phyloP scores from a whole-genome alignment of 2,888 invertebrate species.

The Polyommatus iphigenia region DNA sequence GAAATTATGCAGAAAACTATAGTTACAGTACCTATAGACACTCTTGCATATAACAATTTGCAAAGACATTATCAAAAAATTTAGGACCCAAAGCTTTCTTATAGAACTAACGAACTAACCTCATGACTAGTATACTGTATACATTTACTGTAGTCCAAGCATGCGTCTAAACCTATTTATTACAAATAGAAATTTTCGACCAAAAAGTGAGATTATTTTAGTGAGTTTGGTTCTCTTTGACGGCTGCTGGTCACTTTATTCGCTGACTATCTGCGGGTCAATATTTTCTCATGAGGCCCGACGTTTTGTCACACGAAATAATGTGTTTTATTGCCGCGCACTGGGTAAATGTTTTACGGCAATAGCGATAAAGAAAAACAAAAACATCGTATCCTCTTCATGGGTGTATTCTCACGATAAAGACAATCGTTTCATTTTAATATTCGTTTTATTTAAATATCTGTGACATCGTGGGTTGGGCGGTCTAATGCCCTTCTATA shows the following conservation, averaged over 20 bases:
- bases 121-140: background rate
- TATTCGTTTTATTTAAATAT: conserved; percentile 44
- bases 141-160: background rate
- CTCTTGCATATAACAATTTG: too few relatives aligned
- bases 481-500: conserved; percentile 7
- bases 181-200: background rate
- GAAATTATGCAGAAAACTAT: background rate
- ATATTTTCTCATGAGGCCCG: conserved; percentile 78
- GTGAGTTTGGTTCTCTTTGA: conserved; percentile 25
- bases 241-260: conserved; percentile 59
- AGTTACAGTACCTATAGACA: too few relatives aligned
- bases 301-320: conserved; percentile 80
- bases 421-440: conserved; percentile 69
- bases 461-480: conserved; percentile 14
- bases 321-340: conserved; percentile 71
- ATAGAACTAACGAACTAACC: background rate
- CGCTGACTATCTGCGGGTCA: conserved; percentile 78
- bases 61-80: too few relatives aligned
- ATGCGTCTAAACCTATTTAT: background rate
- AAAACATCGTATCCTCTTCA: conserved; percentile 71
- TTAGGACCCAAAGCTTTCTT: background rate
- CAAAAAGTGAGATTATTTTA: background rate
- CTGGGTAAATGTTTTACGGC: conserved; percentile 76
- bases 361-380: conserved; percentile 80
- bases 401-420: conserved; percentile 66